Evolutionary conservation across 2,797 vertebrate genomes (phyloP).

Genomic region (Hybognathus amarus): DNA sequence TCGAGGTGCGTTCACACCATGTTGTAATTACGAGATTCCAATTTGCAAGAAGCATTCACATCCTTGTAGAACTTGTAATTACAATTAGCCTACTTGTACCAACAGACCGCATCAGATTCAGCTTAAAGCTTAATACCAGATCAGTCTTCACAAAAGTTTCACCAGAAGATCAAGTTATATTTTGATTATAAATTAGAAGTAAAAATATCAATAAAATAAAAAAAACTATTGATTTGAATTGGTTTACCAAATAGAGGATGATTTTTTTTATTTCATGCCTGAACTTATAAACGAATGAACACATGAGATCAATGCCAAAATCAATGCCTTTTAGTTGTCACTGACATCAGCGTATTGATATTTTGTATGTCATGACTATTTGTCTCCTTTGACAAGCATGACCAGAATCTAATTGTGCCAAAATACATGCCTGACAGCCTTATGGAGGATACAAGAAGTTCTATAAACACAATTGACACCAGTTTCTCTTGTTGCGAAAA

Average conservation of each 20-base stretch:
- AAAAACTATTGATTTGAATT: neutral
- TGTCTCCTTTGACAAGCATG: constrained; percentile 4
- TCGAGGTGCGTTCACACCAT: neutral
- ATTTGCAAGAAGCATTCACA: too few relatives aligned
- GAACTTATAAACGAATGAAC: neutral
- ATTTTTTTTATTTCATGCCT: neutral
- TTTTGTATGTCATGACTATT: neutral
- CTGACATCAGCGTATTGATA: neutral
- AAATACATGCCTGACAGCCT: neutral
- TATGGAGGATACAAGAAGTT: neutral
- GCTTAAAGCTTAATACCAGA: neutral
- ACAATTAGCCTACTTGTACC: neutral
- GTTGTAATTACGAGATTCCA: neutral
- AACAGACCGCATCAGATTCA: neutral
- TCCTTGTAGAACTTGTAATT: neutral
- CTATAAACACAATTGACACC: constrained; percentile 23
- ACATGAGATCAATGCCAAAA: neutral
- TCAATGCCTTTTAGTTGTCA: neutral
- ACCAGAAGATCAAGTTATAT: neutral
- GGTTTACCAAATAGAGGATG: neutral
- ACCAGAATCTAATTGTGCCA: neutral
- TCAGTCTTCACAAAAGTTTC: neutral
- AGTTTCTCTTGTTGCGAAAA: constrained; percentile 9
- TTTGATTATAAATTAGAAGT: neutral
- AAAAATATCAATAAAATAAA: neutral